Evolutionary conservation across 2,888 invertebrate genomes (phyloP).

Genomic region (Tineola bisselliella): DNA sequence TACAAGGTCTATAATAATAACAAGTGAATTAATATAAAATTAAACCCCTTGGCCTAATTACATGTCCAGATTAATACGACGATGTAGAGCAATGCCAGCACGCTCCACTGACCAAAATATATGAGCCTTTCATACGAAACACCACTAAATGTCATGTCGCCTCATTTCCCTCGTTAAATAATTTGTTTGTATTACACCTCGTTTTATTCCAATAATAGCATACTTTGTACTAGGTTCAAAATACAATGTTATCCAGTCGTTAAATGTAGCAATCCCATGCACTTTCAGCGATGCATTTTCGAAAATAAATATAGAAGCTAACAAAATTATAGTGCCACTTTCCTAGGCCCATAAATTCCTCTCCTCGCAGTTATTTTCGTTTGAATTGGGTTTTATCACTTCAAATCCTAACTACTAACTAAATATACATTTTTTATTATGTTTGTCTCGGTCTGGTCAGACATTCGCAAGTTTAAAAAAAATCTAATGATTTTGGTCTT

Average conservation of each 20-base stretch:
- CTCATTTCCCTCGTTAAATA: conserved; percentile 7
- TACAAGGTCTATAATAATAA: not conserved
- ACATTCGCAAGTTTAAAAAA: no score
- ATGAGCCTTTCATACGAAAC: not conserved
- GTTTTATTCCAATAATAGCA: not conserved
- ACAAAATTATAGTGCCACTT: not conserved
- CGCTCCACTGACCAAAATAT: conserved; percentile 6
- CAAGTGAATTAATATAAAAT: not conserved
- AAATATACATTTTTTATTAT: no score
- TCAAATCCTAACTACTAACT: not conserved
- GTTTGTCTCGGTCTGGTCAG: no score
- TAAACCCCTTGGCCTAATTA: not conserved
- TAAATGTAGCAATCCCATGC: not conserved
- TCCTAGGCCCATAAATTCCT: not conserved
- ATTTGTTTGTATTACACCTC: not conserved
- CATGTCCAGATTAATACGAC: not conserved
- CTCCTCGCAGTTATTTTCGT: not conserved
- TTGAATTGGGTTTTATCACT: not conserved
- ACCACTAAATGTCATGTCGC: conserved; percentile 2
- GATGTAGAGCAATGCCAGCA: conserved; percentile 5
- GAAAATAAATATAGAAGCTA: not conserved
- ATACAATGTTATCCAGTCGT: not conserved
- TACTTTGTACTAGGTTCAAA: not conserved
- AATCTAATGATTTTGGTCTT: no score
- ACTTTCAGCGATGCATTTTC: not conserved